Base-by-base conservation (phyloP, 2,888 invertebrate genomes). In the Pammene fasciana region DNA sequence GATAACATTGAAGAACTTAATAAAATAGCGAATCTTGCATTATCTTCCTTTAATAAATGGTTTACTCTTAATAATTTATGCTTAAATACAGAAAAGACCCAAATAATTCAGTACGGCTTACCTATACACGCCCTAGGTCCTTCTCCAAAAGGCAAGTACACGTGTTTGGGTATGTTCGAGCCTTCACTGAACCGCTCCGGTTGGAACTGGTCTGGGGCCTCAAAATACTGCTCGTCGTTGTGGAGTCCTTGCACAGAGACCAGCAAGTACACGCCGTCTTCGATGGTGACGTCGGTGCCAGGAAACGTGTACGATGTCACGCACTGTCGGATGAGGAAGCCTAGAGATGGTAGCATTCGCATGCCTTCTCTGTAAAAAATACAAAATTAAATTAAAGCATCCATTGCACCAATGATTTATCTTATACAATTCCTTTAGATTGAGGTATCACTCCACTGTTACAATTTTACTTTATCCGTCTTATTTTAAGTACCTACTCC, bases 141-240 rank as follows among this genome's bases (percentile, higher is more conserved):
- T 38, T 73, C 73, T n/a, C 73, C 73, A 34, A 73, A 73, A 9
- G 73, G 72, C 55, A 73, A 54, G 34, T 71, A 73, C n/a, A 67
- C 71, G 16, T 67, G 62, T 11, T 67, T 68, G 9, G 43, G 60
- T 2, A 72, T 45, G 13, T 0, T 9, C 26, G n/a, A 14, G 48
- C 6, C 48, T 14, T 52, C 60, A 5, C 26, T 4, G 50, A 79
- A 79, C 68, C 79, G 72, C 55, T 77, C 77, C 0, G 80, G 80
- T 10, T 57, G 74, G 41, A 76, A 79, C n/a, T 72, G 57, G 14
- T 75, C 72, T 0, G 79, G 77, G 1, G 75, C 70, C 6, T 76
- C 74, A 56, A 79, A 80, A 55, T 75, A 75, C 18, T 74, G 45
- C 43, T 73, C 72, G 59, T 79, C 78, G 5, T 41, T 72, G 9